Base-by-base conservation (phyloP, 2,888 invertebrate genomes). In the Fragum sueziense region DNA sequence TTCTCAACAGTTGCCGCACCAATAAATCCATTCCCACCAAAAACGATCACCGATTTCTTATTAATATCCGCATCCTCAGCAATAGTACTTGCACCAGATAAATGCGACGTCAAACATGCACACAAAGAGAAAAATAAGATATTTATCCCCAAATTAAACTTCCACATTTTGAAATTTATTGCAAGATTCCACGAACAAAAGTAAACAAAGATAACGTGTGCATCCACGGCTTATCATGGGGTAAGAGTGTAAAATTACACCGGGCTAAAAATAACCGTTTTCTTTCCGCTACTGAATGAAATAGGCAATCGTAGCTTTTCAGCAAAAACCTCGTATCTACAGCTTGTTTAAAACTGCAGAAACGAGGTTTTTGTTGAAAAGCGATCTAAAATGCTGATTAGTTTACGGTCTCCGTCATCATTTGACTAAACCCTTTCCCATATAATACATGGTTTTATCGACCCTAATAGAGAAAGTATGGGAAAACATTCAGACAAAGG, bases 11-110 rank as follows among this genome's bases (percentile, higher is more conserved):
- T 91, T 74, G 91, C 90, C 2, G 93, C 90, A 22, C 94, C 94
- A 20, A 94, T 91, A 78, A 94, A 93, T 9, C 94, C 94, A 85
- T 94, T 94, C 25, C 94, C 94, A 37, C 94, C 94, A 79, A 94
- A 93, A 6, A 93, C 91, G 20, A 93, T 77, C 47, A 91, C 85
- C n/a, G 79, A 84, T 68, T 75, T 78, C 47, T 29, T 61, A 3
- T 33, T 25, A 22, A 22, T 25, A 14, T 41, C 34, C 25, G 41
- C 22, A 59, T 71, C 57, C 29, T 71, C 27, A 33, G n/a, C 20
- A 33, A 52, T 29, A n/a, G 52, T n/a, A 69, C 52, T 52, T 51
- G 51, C 47, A 47, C 47, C 67, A 20, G 67, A 47, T 11, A 22
- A 47, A 47, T 62, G 11, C n/a, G 25, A 67, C 67, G 34, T 22